These are phyloP conservation scores for Dissostichus mawsoni DNA, from an alignment of 2,113 vertebrate genomes.

Conservation along the genomic window DNA sequence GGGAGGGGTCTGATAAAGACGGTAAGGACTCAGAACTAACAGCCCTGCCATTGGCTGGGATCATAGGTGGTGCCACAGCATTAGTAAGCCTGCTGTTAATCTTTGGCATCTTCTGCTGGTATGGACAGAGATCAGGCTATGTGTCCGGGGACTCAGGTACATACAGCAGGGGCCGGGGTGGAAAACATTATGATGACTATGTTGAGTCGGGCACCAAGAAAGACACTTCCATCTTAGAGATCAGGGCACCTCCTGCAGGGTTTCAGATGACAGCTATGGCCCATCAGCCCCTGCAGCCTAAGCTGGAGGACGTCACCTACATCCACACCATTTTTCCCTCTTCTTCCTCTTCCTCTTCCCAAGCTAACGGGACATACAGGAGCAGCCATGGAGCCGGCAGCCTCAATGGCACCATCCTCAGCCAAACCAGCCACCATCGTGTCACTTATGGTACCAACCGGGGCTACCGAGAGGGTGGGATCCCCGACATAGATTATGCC, in stretches of 20 bases:
- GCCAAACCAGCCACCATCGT: slow-evolving; percentile 80
- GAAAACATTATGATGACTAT: slow-evolving; percentile 91
- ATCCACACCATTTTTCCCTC: slow-evolving; percentile 96
- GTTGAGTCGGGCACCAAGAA: slow-evolving; percentile 95
- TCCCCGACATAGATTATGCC: slow-evolving; percentile 92
- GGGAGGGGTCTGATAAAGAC: slow-evolving; percentile 86
- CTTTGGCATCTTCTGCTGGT: slow-evolving; percentile 93
- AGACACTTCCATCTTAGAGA: slow-evolving; percentile 94
- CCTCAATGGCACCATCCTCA: slow-evolving; percentile 84
- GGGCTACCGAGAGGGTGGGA: slow-evolving; percentile 91
- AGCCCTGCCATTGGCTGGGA: slow-evolving; percentile 90
- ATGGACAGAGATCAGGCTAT: slow-evolving; percentile 89
- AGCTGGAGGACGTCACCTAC: slow-evolving; percentile 90
- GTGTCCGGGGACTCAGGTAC: slow-evolving; percentile 85
- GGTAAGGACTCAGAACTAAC: slow-evolving; percentile 85
- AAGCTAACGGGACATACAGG: slow-evolving; percentile 88
- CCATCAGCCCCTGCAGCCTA: slow-evolving; percentile 88
- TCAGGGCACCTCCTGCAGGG: slow-evolving; percentile 87
- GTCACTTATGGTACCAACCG: slow-evolving; percentile 90
- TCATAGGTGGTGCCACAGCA: slow-evolving; percentile 91
- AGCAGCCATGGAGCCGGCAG: slow-evolving; percentile 86
- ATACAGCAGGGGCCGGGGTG: slow-evolving; percentile 81
- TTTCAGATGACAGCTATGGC: slow-evolving; percentile 93
- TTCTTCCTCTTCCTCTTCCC: slow-evolving; percentile 89
- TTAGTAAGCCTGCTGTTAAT: slow-evolving; percentile 91